Conservation (phyloP, 2,888 invertebrate species). For the Gymnocheta viridis region DNA sequence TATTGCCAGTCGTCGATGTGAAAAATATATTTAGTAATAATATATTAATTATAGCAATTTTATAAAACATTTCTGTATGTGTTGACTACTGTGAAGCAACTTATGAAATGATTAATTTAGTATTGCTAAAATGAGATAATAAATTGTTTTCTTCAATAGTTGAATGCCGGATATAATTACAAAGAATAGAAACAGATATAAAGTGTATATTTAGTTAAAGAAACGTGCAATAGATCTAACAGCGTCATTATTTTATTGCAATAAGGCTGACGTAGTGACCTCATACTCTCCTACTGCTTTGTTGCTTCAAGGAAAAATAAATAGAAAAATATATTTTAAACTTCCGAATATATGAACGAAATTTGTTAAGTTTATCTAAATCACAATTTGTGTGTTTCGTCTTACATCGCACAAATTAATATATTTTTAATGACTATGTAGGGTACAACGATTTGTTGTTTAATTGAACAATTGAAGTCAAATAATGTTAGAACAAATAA, state of each 20-base stretch:
- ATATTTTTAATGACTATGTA: no score
- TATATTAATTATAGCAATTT: background rate
- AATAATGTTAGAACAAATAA: no score
- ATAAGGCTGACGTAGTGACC: background rate
- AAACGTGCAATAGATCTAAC: no score
- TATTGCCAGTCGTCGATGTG: background rate
- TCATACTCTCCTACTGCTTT: background rate
- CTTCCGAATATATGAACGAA: no score
- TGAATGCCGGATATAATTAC: background rate
- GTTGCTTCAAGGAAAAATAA: no score
- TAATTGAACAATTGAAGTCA: no score
- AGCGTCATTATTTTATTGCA: no score
- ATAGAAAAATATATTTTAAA: no score
- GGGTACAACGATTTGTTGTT: no score
- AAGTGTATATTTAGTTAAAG: background rate
- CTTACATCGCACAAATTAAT: no score
- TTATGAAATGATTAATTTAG: background rate
- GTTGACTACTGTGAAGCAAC: background rate
- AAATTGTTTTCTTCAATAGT: background rate
- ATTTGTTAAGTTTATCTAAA: no score
- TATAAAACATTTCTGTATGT: background rate
- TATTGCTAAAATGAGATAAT: background rate
- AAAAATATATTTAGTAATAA: background rate
- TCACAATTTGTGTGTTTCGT: no score
- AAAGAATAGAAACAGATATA: background rate